Evolutionary conservation across 2,888 invertebrate species (phyloP).

Genomic region (Drosophila birchii): DNA sequence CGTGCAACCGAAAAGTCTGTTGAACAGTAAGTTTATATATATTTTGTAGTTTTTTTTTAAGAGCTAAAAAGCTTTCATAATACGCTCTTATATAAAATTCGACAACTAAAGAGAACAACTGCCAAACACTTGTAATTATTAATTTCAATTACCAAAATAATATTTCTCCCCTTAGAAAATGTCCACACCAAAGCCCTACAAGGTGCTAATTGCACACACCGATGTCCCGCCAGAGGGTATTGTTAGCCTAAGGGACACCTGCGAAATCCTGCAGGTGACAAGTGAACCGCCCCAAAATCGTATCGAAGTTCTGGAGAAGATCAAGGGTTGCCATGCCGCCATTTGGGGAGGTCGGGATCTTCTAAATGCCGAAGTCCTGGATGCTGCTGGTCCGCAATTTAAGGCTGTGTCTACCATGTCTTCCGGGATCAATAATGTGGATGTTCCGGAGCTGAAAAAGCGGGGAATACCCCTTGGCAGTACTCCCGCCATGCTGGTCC

Average conservation of each 20-base stretch:
- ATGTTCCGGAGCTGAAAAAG: constrained; percentile 89
- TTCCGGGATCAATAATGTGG: constrained; percentile 94
- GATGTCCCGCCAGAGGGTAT: constrained; percentile 89
- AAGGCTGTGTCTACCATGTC: constrained; percentile 93
- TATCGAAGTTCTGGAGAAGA: constrained; percentile 80
- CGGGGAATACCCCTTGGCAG: constrained; percentile 91
- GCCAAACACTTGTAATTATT: background rate
- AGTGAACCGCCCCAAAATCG: constrained; percentile 74
- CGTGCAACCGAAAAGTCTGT: background rate
- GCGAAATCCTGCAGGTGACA: constrained; percentile 76
- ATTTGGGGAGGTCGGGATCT: constrained; percentile 81
- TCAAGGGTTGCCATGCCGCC: constrained; percentile 81
- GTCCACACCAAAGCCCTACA: constrained; percentile 77
- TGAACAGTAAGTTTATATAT: background rate
- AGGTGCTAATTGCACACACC: constrained; percentile 90
- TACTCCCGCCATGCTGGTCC: constrained; percentile 90
- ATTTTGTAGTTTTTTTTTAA: background rate
- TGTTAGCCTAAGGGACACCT: constrained; percentile 87
- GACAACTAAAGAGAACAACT: background rate
- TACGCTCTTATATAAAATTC: constrained; percentile 1
- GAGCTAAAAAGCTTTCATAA: background rate
- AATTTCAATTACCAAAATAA: background rate
- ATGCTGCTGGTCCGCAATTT: constrained; percentile 87
- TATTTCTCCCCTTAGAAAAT: constrained; percentile 36
- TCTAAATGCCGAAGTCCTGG: constrained; percentile 80